A percentile compares a stretch with the other conserved stretches of the same genome.
Conservation (phyloP, 2,113 vertebrate genomes). For the Menura novaehollandiae region DNA sequence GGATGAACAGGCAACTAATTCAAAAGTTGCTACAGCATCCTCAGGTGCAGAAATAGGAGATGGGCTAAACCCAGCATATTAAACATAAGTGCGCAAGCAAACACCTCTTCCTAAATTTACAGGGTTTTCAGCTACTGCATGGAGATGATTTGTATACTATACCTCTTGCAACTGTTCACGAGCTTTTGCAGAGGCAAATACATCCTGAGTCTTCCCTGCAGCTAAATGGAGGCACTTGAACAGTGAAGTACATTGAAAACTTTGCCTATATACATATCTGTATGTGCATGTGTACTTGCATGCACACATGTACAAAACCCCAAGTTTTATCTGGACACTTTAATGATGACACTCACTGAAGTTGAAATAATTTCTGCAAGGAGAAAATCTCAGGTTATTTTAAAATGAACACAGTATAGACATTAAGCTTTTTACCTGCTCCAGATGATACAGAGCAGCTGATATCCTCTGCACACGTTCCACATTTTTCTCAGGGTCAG, state of each 20-base stretch:
- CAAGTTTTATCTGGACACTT: not conserved
- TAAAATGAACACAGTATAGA: not conserved
- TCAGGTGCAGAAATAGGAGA: not conserved
- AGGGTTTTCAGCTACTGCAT: not conserved
- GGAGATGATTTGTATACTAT: not conserved
- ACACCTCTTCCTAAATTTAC: not conserved
- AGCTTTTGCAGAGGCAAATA: not conserved
- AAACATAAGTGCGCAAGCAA: not conserved
- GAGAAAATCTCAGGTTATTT: not conserved
- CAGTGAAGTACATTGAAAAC: not conserved
- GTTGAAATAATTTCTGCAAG: not conserved
- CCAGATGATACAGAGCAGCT: conserved; percentile 93
- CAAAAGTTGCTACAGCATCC: not conserved
- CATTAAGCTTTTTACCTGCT: conserved; percentile 71
- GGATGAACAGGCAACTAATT: not conserved
- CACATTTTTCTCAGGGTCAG: conserved; percentile 84
- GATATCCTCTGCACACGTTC: conserved; percentile 96
- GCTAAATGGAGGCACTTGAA: not conserved
- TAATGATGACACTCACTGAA: not conserved
- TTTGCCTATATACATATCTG: not conserved
- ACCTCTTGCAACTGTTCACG: not conserved
- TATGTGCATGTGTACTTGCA: no score
- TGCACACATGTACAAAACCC: rapidly evolving
- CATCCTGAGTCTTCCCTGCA: not conserved
- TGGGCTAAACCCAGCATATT: not conserved